phyloP scores from a whole-genome alignment of 2,797 vertebrate species.

The Dallia pectoralis region DNA sequence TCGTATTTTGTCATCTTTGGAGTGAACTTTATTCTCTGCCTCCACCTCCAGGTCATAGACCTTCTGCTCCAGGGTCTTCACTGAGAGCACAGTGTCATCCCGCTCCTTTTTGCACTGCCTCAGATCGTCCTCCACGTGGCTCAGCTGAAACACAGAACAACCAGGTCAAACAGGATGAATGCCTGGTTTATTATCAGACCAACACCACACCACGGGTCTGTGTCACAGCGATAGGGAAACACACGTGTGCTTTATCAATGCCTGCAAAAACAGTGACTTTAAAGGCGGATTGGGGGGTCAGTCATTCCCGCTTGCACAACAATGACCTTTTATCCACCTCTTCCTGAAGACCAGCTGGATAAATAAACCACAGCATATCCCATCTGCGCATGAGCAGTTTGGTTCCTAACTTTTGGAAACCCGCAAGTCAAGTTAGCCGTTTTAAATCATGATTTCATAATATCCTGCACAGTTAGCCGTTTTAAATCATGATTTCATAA shows the following conservation, averaged over 20 bases:
- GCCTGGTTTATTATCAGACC: conserved; percentile 14
- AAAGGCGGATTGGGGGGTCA: conserved; percentile 33
- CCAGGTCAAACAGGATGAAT: not conserved
- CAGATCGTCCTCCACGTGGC: conserved; percentile 80
- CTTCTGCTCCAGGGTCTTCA: conserved; percentile 80
- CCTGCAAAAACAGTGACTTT: not conserved
- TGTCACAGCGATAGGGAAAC: not conserved
- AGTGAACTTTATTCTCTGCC: conserved; percentile 75
- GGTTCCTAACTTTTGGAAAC: no score
- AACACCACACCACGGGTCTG: not conserved
- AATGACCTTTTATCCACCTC: conserved; percentile 65
- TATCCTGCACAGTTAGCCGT: no score
- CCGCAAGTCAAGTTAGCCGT: no score
- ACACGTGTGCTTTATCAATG: not conserved
- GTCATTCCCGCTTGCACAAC: conserved; percentile 65
- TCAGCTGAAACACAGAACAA: conserved; percentile 69
- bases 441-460: no score
- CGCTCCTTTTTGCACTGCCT: conserved; percentile 79
- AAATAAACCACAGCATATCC: conserved; percentile 30
- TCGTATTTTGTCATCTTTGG: conserved; percentile 82
- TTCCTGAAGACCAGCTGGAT: conserved; percentile 51
- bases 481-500: no score
- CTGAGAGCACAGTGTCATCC: conserved; percentile 80
- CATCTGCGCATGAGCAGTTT: not conserved
- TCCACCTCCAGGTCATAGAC: conserved; percentile 84